Conservation (phyloP, 2,888 invertebrate genomes). For the Cyrtodaria siliqua region DNA sequence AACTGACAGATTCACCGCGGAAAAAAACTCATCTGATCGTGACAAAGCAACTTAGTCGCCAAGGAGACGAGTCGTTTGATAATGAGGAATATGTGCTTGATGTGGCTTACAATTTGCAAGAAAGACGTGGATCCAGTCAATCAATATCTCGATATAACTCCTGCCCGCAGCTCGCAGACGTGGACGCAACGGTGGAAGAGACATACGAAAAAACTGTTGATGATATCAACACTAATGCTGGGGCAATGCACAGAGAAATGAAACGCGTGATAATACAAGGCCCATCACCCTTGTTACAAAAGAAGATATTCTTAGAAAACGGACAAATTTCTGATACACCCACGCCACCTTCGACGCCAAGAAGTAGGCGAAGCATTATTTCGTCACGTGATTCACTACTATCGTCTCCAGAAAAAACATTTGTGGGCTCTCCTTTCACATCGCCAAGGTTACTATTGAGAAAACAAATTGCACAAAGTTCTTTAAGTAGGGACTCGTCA, state of each 20-base stretch:
- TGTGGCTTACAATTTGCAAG: constrained; percentile 53
- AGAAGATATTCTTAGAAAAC: constrained; percentile 43
- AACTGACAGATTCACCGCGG: constrained; percentile 40
- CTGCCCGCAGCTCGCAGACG: constrained; percentile 64
- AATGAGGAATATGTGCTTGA: constrained; percentile 43
- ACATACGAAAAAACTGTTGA: constrained; percentile 63
- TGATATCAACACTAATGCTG: constrained; percentile 52
- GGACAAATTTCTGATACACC: constrained; percentile 71
- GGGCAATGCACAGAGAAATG: constrained; percentile 33
- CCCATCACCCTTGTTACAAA: constrained; percentile 40
- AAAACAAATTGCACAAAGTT: constrained; percentile 50
- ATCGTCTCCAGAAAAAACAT: constrained; percentile 52
- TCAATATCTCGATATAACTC: constrained; percentile 67
- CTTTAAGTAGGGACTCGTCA: constrained; percentile 65
- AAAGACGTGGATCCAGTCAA: constrained; percentile 65
- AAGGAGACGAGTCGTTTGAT: constrained; percentile 46
- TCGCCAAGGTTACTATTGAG: constrained; percentile 65
- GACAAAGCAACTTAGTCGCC: constrained; percentile 44
- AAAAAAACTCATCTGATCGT: constrained; percentile 51
- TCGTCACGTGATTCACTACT: constrained; percentile 65
- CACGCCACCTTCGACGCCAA: constrained; percentile 77
- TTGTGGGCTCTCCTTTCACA: constrained; percentile 59
- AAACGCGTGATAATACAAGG: constrained; percentile 44
- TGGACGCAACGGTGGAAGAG: constrained; percentile 28
- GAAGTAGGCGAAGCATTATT: constrained; percentile 69